phyloP scores from a whole-genome alignment of 2,888 invertebrate species.

The Auanema sp. region DNA sequence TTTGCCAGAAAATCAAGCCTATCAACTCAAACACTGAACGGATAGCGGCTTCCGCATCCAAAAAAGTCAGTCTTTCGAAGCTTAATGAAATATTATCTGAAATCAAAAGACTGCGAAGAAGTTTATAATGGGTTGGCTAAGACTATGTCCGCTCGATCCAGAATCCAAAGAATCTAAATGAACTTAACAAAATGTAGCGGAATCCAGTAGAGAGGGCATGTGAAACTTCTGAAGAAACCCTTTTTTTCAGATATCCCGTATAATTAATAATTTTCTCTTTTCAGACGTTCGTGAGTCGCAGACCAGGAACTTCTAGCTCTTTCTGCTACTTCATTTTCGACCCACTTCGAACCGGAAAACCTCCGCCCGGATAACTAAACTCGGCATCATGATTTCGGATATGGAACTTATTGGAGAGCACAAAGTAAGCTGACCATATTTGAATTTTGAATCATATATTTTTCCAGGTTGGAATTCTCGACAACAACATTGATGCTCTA shows the following conservation, averaged over 20 bases:
- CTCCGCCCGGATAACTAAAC: conserved; percentile 16
- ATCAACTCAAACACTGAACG: conserved; percentile 22
- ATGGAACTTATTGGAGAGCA: conserved; percentile 43
- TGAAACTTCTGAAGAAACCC: no score
- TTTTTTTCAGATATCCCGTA: conserved; percentile 4
- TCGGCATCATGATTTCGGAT: conserved; percentile 23
- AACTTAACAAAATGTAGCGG: no score
- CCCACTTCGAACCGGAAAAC: conserved; percentile 37
- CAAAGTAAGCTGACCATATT: conserved; percentile 22
- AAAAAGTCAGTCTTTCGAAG: not conserved
- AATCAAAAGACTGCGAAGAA: conserved; percentile 1
- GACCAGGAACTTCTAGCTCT: conserved; percentile 15
- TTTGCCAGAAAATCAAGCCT: conserved; percentile 45
- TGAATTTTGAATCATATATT: not conserved
- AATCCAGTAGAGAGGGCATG: no score
- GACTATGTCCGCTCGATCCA: no score
- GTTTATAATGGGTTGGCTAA: no score
- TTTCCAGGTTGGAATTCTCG: conserved; percentile 27
- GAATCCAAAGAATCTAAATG: no score
- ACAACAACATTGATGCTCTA: conserved; percentile 17
- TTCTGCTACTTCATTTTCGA: conserved; percentile 24
- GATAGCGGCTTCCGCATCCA: conserved; percentile 37
- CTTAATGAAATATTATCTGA: not conserved
- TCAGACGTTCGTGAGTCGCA: conserved; percentile 2
- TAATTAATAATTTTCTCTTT: conserved; percentile 17